These are phyloP conservation scores for Caenorhabditis sp. DNA, from an alignment of 2,888 invertebrate genomes.

Conservation along the genomic window DNA sequence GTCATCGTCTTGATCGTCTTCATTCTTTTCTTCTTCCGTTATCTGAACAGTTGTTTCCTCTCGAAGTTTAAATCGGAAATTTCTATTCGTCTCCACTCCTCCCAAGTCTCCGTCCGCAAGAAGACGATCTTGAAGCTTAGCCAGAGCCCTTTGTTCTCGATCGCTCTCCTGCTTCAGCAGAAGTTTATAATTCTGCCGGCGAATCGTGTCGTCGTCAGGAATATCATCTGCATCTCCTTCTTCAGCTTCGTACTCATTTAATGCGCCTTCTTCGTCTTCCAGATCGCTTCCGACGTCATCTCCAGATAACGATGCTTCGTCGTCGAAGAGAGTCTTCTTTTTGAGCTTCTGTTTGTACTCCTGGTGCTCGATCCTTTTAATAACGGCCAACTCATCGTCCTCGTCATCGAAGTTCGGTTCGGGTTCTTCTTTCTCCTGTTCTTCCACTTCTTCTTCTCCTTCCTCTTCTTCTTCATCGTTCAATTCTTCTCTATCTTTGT, in stretches of 20 bases:
- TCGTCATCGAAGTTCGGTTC: constrained; percentile 57
- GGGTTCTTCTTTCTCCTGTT: constrained; percentile 25
- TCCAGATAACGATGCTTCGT: constrained; percentile 76
- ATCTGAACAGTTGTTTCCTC: constrained; percentile 47
- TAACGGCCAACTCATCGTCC: constrained; percentile 67
- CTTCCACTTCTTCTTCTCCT: constrained; percentile 41
- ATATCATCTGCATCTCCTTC: constrained; percentile 70
- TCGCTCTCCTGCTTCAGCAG: constrained; percentile 69
- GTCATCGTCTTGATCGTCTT: constrained; percentile 48
- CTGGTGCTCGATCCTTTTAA: constrained; percentile 54
- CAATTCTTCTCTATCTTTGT: constrained; percentile 38
- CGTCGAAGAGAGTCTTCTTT: constrained; percentile 70
- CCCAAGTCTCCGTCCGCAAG: constrained; percentile 70
- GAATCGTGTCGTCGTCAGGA: constrained; percentile 68
- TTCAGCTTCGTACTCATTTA: constrained; percentile 68
- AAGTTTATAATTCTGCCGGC: constrained; percentile 64
- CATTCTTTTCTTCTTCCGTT: constrained; percentile 21
- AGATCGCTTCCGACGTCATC: constrained; percentile 74
- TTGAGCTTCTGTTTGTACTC: constrained; percentile 56
- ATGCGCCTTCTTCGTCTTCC: constrained; percentile 64
- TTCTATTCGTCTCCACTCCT: constrained; percentile 67
- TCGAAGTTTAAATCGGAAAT: constrained; percentile 66
- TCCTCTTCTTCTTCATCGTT: constrained; percentile 37
- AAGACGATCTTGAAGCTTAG: constrained; percentile 70
- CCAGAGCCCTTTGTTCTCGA: constrained; percentile 65